A percentile compares a stretch with the other conserved stretches of the same genome.
Evolutionary conservation across 2,888 invertebrate species (phyloP).

Genomic region (Agrypnus murinus): DNA sequence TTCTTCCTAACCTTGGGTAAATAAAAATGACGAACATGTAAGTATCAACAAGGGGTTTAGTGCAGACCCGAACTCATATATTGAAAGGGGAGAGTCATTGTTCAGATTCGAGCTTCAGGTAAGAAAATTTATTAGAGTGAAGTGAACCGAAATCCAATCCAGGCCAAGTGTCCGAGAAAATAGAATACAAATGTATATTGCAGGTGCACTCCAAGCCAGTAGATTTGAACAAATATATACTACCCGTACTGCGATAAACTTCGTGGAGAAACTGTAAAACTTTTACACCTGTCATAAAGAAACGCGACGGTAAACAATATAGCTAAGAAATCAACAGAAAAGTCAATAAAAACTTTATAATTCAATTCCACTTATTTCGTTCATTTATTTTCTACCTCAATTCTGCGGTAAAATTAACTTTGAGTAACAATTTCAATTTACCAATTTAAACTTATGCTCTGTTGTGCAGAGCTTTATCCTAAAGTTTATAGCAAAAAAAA

Average conservation of each 20-base stretch:
- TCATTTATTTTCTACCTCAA: slow-evolving; percentile 26
- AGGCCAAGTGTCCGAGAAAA: slow-evolving; percentile 30
- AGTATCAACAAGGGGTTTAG: not conserved
- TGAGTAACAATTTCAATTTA: slow-evolving; percentile 25
- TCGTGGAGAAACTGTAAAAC: slow-evolving; percentile 44
- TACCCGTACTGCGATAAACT: slow-evolving; percentile 33
- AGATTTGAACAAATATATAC: slow-evolving; percentile 41
- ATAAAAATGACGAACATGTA: too few species aligned
- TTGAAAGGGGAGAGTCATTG: slow-evolving; percentile 25
- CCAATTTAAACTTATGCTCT: slow-evolving; percentile 20
- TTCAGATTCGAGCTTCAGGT: slow-evolving; percentile 28
- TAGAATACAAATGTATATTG: slow-evolving; percentile 30
- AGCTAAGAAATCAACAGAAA: slow-evolving; percentile 46
- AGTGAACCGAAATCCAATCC: slow-evolving; percentile 31
- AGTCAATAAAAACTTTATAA: slow-evolving; percentile 53
- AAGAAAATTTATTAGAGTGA: slow-evolving; percentile 32
- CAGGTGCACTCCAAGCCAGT: slow-evolving; percentile 35
- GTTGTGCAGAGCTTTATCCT: not conserved
- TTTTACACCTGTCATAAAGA: slow-evolving; percentile 54
- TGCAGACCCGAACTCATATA: not conserved
- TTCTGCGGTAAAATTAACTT: slow-evolving; percentile 27
- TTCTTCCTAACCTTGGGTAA: too few species aligned
- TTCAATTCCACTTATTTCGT: slow-evolving; percentile 50
- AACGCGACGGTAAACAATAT: slow-evolving; percentile 45
- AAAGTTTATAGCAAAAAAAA: slow-evolving; percentile 12